A percentile compares a stretch with the other conserved stretches of the same genome.
Evolutionary conservation across 2,113 vertebrate species (phyloP).

Genomic region (Rhea pennata): DNA sequence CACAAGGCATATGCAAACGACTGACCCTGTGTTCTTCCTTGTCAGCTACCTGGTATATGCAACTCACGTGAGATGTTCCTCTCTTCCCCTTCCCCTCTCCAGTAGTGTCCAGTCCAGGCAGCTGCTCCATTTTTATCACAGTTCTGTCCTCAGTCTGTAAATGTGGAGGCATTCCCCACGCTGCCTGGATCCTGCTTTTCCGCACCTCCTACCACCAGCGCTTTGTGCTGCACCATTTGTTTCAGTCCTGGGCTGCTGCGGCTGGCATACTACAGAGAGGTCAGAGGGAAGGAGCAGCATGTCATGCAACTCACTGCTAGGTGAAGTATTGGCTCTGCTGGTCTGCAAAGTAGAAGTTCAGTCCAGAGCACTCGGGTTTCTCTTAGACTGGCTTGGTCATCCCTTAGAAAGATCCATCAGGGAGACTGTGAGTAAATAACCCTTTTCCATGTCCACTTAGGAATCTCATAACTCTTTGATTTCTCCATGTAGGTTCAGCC

Average conservation of each 20-base stretch:
- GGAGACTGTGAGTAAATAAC: not conserved
- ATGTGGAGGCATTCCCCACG: not conserved
- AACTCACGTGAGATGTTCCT: not conserved
- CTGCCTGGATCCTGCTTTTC: too few relatives aligned
- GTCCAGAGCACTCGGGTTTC: not conserved
- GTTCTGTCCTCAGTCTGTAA: not conserved
- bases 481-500: not conserved
- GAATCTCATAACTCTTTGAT: not conserved
- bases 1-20: not conserved
- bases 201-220: too few relatives aligned
- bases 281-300: not conserved
- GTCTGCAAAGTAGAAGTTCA: not conserved
- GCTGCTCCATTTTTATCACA: not conserved
- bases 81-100: not conserved
- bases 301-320: not conserved
- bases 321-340: not conserved
- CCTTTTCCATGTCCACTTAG: not conserved
- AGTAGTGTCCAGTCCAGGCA: not conserved
- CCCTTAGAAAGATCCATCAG: not conserved
- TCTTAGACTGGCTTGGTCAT: not conserved
- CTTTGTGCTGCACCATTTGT: too few relatives aligned
- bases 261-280: too few relatives aligned
- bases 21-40: not conserved
- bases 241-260: too few relatives aligned
- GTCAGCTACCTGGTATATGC: not conserved